Evolutionary conservation across 1,140 invertebrate genomes (phyloP).

Genomic region (Drosophila lini): DNA sequence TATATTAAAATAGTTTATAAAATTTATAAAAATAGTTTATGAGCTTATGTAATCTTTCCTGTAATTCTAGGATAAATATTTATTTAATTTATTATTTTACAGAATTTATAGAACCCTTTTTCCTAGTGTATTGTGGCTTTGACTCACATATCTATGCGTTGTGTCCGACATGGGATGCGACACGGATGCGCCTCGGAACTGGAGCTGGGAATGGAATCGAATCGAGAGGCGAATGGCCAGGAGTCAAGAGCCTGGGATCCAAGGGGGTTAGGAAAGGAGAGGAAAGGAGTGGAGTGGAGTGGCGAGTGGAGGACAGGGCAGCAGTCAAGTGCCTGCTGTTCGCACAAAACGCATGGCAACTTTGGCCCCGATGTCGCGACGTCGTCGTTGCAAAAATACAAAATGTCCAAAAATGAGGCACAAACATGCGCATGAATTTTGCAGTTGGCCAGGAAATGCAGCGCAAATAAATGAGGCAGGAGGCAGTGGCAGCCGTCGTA

Average conservation of each 20-base stretch:
- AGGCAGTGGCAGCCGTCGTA: slow-evolving; percentile 45
- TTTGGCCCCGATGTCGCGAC: slow-evolving; percentile 56
- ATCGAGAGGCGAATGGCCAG: slow-evolving; percentile 13
- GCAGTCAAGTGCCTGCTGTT: slow-evolving; percentile 40
- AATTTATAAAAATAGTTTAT: not conserved
- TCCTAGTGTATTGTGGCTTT: slow-evolving; percentile 13
- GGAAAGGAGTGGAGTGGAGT: not conserved
- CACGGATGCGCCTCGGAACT: slow-evolving; percentile 56
- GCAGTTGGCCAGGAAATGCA: slow-evolving; percentile 73
- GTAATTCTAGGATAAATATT: too few species aligned
- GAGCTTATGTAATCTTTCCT: not conserved
- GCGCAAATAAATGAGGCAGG: slow-evolving; percentile 70
- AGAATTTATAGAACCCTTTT: not conserved
- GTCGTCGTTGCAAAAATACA: slow-evolving; percentile 33
- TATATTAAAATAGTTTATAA: not conserved
- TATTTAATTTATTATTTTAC: not conserved
- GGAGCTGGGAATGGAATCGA: slow-evolving; percentile 44
- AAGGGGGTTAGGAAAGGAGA: not conserved
- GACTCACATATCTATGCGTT: slow-evolving; percentile 46
- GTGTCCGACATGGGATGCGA: slow-evolving; percentile 55
- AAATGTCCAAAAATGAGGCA: slow-evolving; percentile 79
- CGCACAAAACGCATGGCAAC: slow-evolving; percentile 73
- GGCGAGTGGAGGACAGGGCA: not conserved
- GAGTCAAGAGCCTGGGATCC: not conserved
- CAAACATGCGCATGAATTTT: slow-evolving; percentile 80